A percentile compares a stretch with the other conserved stretches of the same genome.
These are phyloP conservation scores for Drosophila diplacantha DNA, from an alignment of 2,888 invertebrate genomes.

Conservation along the genomic window DNA sequence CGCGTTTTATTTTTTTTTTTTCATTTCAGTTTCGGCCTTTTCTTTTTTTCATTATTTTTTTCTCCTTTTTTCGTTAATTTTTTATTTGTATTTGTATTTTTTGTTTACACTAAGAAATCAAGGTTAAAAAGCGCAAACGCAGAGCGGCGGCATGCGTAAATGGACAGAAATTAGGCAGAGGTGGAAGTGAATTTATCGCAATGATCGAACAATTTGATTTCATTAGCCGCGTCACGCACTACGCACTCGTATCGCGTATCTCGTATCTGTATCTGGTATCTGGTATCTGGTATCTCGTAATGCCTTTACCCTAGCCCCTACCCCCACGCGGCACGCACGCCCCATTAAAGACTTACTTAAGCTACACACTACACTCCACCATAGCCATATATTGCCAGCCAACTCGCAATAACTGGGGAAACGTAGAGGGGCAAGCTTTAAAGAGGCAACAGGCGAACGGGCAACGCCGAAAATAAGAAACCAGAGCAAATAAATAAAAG, in stretches of 20 bases:
- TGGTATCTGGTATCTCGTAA: constrained; percentile 9
- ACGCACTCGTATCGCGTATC: neutral
- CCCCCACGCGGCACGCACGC: constrained; percentile 21
- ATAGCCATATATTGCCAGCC: neutral
- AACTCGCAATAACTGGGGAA: neutral
- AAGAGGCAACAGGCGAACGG: constrained; percentile 22
- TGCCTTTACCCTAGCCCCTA: constrained; percentile 3
- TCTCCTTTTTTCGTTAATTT: constrained; percentile 4
- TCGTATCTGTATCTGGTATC: constrained; percentile 5
- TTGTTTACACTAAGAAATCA: constrained; percentile 70
- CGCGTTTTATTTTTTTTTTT: constrained; percentile 28
- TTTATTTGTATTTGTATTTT: constrained; percentile 34
- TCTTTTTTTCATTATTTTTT: constrained; percentile 17
- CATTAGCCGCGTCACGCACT: constrained; percentile 30
- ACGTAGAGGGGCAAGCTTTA: constrained; percentile 20
- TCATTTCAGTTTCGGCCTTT: constrained; percentile 17
- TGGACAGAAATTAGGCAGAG: constrained; percentile 47
- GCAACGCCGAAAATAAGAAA: constrained; percentile 35
- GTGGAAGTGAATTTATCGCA: constrained; percentile 67
- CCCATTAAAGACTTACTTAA: constrained; percentile 36
- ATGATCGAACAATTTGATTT: constrained; percentile 44
- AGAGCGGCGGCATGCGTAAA: constrained; percentile 61
- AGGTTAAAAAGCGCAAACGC: constrained; percentile 65
- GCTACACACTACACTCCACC: constrained; percentile 9
- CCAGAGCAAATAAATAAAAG: constrained; percentile 38